Base-by-base conservation (phyloP, 2,888 invertebrate species). In the Panzeria rudis region DNA sequence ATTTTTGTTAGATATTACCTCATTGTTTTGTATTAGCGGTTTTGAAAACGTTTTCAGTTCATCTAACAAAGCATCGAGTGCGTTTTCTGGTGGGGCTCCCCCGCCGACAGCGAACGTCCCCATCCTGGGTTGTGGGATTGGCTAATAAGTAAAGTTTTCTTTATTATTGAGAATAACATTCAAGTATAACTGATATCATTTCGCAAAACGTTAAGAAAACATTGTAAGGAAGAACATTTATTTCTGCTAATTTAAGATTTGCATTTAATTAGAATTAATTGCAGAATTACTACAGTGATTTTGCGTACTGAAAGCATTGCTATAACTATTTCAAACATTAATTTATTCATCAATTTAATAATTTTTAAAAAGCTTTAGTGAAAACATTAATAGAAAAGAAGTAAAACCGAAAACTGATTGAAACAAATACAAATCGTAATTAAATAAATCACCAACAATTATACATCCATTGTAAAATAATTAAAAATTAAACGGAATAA, bases 41-140 rank as follows among this genome's bases (percentile, higher is more conserved):
- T 96, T 95, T 76, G 97, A 95, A 93, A 97, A 97, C 41, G 97
- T 97, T 93, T 97, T 97, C 87, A 97, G 94, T 93, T 98, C 97
- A 93, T 97, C 97, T 96, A 98, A 94, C 96, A 98, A 93, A 95
- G 97, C 97, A 95, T 98, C 98, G 96, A 98, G 97, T 95, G 97
- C 97, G 96, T 97, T 98, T 95, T 97, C 97, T 94, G 97, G 93
- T 91, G 92, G 91, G 92, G 91, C 87, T 93, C 93, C 92, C 93
- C 93, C 92, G 94, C 94, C 93, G 94, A 93, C 89, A 94, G 93
- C 87, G 93, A 94, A 92, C 93, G 93, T 87, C 94, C 94, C 93
- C 94, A 95, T 91, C 94, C 94, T 92, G 93, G 94, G 93, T 93
- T 93, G 93, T 93, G 94, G 93, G 94, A 94, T 93, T 94, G 94